Percentiles rank a stretch among this genome's conserved stretches.
Evolutionary conservation across 2,888 invertebrate species (phyloP).

Genomic region (Mimumesa dahlbomi): DNA sequence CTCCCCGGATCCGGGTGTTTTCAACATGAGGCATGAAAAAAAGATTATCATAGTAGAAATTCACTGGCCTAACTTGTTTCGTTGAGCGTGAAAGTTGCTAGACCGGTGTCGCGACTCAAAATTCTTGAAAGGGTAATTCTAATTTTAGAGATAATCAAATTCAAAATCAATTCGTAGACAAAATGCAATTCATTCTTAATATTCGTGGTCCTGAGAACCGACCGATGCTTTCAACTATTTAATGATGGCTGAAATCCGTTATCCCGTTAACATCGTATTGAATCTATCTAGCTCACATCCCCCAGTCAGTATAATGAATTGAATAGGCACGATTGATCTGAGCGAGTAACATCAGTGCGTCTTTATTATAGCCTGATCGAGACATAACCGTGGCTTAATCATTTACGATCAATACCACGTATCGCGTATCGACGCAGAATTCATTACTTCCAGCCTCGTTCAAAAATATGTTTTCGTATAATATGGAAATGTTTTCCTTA

Average conservation of each 20-base stretch:
- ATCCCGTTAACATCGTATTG: constrained; percentile 22
- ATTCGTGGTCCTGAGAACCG: background rate
- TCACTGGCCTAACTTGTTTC: background rate
- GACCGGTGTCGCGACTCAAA: too few relatives aligned
- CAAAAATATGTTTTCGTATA: too few relatives aligned
- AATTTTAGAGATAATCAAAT: constrained; percentile 8
- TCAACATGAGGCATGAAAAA: background rate
- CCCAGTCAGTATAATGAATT: constrained; percentile 42
- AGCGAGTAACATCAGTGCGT: constrained; percentile 24
- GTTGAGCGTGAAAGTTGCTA: background rate
- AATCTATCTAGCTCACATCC: constrained; percentile 32
- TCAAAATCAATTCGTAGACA: background rate
- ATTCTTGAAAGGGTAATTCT: background rate
- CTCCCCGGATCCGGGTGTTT: background rate
- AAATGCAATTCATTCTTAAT: too few relatives aligned
- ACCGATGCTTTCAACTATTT: constrained; percentile 9
- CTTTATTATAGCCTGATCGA: constrained; percentile 29
- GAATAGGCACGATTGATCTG: constrained; percentile 51
- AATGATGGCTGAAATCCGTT: constrained; percentile 23
- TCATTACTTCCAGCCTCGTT: too few relatives aligned
- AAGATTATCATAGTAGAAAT: background rate
- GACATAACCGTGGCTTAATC: background rate
- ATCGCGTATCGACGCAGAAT: background rate
- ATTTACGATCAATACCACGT: constrained; percentile 1
- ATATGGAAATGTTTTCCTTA: too few relatives aligned